Percentiles rank a stretch among this genome's conserved stretches.
Evolutionary conservation across 2,888 invertebrate genomes (phyloP).

Genomic region (Rhamnusium bicolor): DNA sequence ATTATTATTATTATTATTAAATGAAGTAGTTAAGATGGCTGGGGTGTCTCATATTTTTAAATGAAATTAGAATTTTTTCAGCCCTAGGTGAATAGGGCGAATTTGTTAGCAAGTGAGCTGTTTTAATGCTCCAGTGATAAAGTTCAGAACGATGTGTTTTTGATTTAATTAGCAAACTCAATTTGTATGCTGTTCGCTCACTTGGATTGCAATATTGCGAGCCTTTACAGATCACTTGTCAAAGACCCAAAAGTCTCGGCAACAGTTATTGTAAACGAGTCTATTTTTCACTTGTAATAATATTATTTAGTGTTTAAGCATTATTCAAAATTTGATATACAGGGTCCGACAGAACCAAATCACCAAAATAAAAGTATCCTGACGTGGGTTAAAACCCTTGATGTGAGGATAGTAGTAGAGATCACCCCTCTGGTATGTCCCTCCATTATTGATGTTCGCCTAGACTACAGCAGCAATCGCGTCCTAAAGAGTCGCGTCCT

Average conservation of each 20-base stretch:
- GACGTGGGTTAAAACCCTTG: too few species aligned
- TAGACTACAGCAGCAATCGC: too few species aligned
- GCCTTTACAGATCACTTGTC: conserved; percentile 43
- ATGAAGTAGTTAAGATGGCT: not conserved
- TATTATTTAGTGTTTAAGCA: too few species aligned
- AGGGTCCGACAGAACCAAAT: too few species aligned
- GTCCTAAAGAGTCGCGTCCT: too few species aligned
- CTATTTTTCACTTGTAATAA: not conserved
- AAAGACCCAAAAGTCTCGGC: conserved; percentile 21
- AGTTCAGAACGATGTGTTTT: conserved; percentile 44
- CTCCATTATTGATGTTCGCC: too few species aligned
- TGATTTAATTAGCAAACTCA: conserved; percentile 47
- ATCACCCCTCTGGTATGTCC: too few species aligned
- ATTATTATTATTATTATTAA: too few species aligned
- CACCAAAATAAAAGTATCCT: too few species aligned
- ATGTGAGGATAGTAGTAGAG: too few species aligned
- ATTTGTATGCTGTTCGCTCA: conserved; percentile 42
- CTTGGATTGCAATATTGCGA: conserved; percentile 39
- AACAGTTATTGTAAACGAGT: not conserved
- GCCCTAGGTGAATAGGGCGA: not conserved
- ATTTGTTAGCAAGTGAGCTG: not conserved
- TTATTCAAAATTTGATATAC: too few species aligned
- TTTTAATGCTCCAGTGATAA: not conserved
- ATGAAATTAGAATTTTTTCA: not conserved
- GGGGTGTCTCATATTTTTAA: not conserved